Evolutionary conservation across 2,888 invertebrate genomes (phyloP).

Genomic region (Xanthorhoe spadicearia): DNA sequence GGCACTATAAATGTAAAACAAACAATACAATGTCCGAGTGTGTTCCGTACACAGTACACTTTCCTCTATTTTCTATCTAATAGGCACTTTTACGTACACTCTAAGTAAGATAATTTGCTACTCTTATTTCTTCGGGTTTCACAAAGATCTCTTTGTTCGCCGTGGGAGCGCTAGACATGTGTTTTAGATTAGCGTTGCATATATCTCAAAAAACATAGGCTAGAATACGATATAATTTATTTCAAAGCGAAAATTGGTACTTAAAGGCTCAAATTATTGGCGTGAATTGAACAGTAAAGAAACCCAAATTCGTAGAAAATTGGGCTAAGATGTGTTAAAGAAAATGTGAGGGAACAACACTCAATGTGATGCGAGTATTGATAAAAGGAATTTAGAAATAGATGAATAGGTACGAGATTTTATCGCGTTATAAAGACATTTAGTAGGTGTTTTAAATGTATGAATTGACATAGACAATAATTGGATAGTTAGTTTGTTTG

Average conservation of each 20-base stretch:
- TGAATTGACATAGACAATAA: too few relatives aligned
- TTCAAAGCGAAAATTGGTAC: slow-evolving; percentile 10
- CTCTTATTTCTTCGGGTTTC: slow-evolving; percentile 45
- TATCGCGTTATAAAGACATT: too few relatives aligned
- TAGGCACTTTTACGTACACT: slow-evolving; percentile 31
- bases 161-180: slow-evolving; percentile 52
- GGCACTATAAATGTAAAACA: neutral
- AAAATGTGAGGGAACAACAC: neutral
- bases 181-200: slow-evolving; percentile 28
- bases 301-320: slow-evolving; percentile 1
- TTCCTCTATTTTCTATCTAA: slow-evolving; percentile 15
- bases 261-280: slow-evolving; percentile 1
- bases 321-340: neutral
- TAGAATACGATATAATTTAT: slow-evolving; percentile 10
- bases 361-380: neutral
- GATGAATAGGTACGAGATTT: too few relatives aligned
- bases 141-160: slow-evolving; percentile 50
- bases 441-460: too few relatives aligned
- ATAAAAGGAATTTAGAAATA: neutral
- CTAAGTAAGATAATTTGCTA: slow-evolving; percentile 41
- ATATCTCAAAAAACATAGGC: slow-evolving; percentile 30
- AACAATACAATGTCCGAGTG: neutral
- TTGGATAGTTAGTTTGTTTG: too few relatives aligned
- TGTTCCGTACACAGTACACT: slow-evolving; percentile 6
- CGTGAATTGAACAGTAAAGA: slow-evolving; percentile 3